Base-by-base conservation (phyloP, 2,888 invertebrate genomes). In the Sesia apiformis region DNA sequence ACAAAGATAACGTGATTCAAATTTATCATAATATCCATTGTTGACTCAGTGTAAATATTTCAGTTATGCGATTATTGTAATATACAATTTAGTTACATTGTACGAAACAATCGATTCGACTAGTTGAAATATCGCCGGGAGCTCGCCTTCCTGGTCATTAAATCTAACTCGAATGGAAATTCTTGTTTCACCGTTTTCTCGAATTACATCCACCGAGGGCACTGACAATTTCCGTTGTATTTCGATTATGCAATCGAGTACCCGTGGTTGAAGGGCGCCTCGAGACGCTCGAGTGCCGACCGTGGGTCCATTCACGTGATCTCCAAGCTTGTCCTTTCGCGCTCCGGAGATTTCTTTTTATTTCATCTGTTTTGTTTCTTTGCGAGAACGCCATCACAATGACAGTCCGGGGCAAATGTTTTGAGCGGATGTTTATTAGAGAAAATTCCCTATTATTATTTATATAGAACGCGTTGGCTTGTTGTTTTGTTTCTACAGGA, bases 281-380 rank as follows among this genome's bases (percentile, higher is more conserved):
- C 67, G 52, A 56, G 51, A 66, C 63, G 61, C 65, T 64, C 64
- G 60, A 67, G 65, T 63, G 60, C 60, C 53, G 54, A 59, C 58
- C 57, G 58, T 57, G 55, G 60, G 56, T 64, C 61, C 63, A 59
- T 67, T 68, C 63, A 65, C 68, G 66, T 66, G 67, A 72, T 66
- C 72, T 75, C 65, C 63, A 65, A 70, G 70, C 68, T 8, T 72
- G 72, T 72, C 73, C 73, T 81, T 81, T 82, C 66, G 63, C 76
- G 77, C 74, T 76, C 67, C 71, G 68, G 61, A 74, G 74, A 71
- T 70, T 81, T 63, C 60, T 62, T 74, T 75, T 76, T 72, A 74
- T 71, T 78, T 70, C 71, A 78, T 76, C 73, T 76, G 67, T 76
- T 80, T 79, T 76, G 70, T 78, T 82, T 76, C 74, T 68, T 69